Conservation (phyloP, 2,888 invertebrate genomes). For the Eretmocerus hayati region DNA sequence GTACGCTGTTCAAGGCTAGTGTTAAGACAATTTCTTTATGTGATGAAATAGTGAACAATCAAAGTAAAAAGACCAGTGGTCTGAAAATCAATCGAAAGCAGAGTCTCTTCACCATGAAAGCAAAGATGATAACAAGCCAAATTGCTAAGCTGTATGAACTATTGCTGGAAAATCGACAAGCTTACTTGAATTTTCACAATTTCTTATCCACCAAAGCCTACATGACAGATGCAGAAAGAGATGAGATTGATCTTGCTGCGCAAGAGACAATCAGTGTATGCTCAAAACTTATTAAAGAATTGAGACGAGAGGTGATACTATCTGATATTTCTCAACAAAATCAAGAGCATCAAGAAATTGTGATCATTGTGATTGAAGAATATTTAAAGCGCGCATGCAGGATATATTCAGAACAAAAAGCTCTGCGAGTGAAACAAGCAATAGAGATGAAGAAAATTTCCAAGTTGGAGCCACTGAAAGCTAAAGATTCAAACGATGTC, state of each 20-base stretch:
- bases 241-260: constrained; percentile 79
- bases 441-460: constrained; percentile 76
- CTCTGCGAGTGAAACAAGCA: constrained; percentile 76
- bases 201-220: constrained; percentile 58
- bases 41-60: neutral
- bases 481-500: neutral
- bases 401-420: constrained; percentile 82
- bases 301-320: constrained; percentile 59
- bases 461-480: constrained; percentile 52
- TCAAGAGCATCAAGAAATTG: constrained; percentile 69
- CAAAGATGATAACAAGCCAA: constrained; percentile 70
- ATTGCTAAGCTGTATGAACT: constrained; percentile 75
- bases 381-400: constrained; percentile 82
- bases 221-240: constrained; percentile 79
- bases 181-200: constrained; percentile 77
- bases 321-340: constrained; percentile 55
- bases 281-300: constrained; percentile 67
- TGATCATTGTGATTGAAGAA: constrained; percentile 66
- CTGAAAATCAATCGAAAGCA: constrained; percentile 41
- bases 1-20: constrained; percentile 28
- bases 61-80: neutral
- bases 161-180: constrained; percentile 72
- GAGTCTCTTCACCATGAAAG: constrained; percentile 61
- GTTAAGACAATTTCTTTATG: neutral
- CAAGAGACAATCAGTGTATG: constrained; percentile 79